These are phyloP conservation scores for Sesia apiformis DNA, from an alignment of 2,888 invertebrate genomes.

Conservation along the genomic window DNA sequence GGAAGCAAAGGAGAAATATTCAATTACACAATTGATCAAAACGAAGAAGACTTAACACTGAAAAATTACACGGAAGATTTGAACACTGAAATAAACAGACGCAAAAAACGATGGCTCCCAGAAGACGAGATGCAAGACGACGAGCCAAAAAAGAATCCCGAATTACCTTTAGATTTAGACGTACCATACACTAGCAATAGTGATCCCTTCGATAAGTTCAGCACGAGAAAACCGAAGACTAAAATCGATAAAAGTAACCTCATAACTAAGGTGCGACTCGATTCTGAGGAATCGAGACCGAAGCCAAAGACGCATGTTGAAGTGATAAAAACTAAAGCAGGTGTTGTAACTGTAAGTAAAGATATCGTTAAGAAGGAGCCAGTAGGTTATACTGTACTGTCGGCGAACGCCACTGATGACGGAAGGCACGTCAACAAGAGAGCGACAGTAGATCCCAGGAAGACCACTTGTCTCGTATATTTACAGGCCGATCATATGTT, in stretches of 20 bases:
- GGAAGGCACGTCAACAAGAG: slow-evolving; percentile 78
- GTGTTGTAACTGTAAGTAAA: slow-evolving; percentile 77
- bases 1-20: slow-evolving; percentile 51
- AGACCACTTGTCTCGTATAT: slow-evolving; percentile 95
- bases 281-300: slow-evolving; percentile 70
- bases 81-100: slow-evolving; percentile 47
- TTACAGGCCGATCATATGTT: slow-evolving; percentile 97
- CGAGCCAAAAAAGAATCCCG: slow-evolving; percentile 76
- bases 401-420: slow-evolving; percentile 67
- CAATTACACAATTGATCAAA: slow-evolving; percentile 46
- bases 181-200: slow-evolving; percentile 78
- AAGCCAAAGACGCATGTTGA: slow-evolving; percentile 80
- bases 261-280: slow-evolving; percentile 69
- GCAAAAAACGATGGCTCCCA: slow-evolving; percentile 79
- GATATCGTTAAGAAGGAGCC: slow-evolving; percentile 77
- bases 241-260: slow-evolving; percentile 71
- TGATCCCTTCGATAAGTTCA: slow-evolving; percentile 65
- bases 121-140: slow-evolving; percentile 77
- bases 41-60: slow-evolving; percentile 31
- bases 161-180: slow-evolving; percentile 78
- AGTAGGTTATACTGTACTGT: slow-evolving; percentile 58
- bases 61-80: slow-evolving; percentile 52
- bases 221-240: slow-evolving; percentile 66
- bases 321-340: slow-evolving; percentile 79
- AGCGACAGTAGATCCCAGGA: slow-evolving; percentile 86